Evolutionary conservation across 2,113 vertebrate species (phyloP), one percentile per base, ranked within the genome.

Genomic region (Psephotus haematonotus): DNA sequence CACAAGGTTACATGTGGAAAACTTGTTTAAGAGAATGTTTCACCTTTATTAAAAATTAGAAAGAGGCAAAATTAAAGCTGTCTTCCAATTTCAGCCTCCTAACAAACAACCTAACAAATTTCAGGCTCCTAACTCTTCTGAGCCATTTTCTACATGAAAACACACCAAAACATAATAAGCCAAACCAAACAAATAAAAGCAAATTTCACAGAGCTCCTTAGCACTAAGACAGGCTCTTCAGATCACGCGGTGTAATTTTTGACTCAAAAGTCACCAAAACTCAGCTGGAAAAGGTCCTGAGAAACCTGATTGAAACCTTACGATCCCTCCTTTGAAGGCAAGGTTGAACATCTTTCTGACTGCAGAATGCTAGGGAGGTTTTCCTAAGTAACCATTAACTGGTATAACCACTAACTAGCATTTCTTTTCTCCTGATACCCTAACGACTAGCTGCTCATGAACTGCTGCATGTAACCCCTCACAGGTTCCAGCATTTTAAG

Each of bases 211-310:
- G 43, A 46, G 50, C 6, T 24, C 17, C 25, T 3, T 7, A 87
- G 52, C 18, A 41, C 16, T 41, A 11, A 1, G 18, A 44, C 27
- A 67, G 29, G 23, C 4, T 0, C 0, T 31, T 41, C 0, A 1
- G 55, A 31, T 17, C 6, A 11, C 2, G 9, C 0, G 1, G 10
- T 19, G 4, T 10, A 24, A 89, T 20, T 33, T 43, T 24, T n/a
- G 41, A 10, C 14, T 11, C 43, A 12, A n/a, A 29, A 88, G 25
- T 13, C 43, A 62, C 18, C 31, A 67, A 35, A 69, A 57, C 6
- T 43, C 17, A 53, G 33, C 11, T 7, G 17, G 11, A 72, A 64
- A 68, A 41, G 22, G 28, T 35, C 47, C 35, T 0, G 0, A 59
- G 60, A 78, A 82, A 31, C 3, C 9, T 3, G 3, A 63, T 37